These are phyloP conservation scores for Olivierus martensii DNA, from an alignment of 1,140 invertebrate species.

Conservation along the genomic window DNA sequence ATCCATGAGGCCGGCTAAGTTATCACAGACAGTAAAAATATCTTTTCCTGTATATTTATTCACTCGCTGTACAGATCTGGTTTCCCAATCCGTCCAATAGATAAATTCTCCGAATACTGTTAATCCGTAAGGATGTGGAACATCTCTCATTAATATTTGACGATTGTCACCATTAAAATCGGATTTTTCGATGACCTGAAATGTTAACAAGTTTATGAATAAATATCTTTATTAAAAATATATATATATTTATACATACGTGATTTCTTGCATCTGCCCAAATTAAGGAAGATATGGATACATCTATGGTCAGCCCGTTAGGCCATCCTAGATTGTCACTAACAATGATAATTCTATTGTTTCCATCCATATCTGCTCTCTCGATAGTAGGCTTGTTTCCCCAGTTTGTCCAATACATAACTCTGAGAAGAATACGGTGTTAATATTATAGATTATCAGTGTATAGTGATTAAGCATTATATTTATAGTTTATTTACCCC, in stretches of 20 bases:
- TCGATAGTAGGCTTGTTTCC: constrained; percentile 67
- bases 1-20: constrained; percentile 62
- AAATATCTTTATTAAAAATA: no score
- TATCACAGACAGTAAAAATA: constrained; percentile 45
- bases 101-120: constrained; percentile 55
- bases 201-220: neutral
- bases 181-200: constrained; percentile 27
- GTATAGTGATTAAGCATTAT: no score
- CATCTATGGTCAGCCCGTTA: constrained; percentile 69
- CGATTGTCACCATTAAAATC: constrained; percentile 29
- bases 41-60: constrained; percentile 49
- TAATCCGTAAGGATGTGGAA: constrained; percentile 72
- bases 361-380: constrained; percentile 76
- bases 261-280: constrained; percentile 39
- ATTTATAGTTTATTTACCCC: no score
- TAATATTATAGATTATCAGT: no score
- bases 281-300: constrained; percentile 36
- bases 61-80: constrained; percentile 52
- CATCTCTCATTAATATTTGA: constrained; percentile 41
- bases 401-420: constrained; percentile 90
- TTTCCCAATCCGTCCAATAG: constrained; percentile 77
- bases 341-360: constrained; percentile 20
- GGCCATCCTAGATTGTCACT: constrained; percentile 15
- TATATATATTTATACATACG: constrained; percentile 38
- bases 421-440: constrained; percentile 10